A percentile compares a stretch with the other conserved stretches of the same genome.
Evolutionary conservation across 2,113 vertebrate genomes (phyloP).

Genomic region (Tachysurus fulvidraco): DNA sequence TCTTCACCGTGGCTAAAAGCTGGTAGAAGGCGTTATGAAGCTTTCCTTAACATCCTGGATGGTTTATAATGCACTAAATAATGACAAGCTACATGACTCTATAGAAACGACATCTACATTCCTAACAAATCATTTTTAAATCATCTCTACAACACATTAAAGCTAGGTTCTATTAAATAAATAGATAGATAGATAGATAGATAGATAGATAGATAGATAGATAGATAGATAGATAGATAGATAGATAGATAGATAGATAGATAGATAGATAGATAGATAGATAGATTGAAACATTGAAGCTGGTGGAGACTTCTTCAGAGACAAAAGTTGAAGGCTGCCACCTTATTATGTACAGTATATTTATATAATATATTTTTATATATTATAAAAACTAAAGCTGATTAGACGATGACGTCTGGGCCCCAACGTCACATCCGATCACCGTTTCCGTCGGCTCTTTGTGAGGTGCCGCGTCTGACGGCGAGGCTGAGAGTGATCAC

Average conservation of each 20-base stretch:
- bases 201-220: no score
- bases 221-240: no score
- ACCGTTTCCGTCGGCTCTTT: slow-evolving; percentile 53
- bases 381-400: slow-evolving; percentile 56
- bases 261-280: no score
- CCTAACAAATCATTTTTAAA: background rate
- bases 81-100: background rate
- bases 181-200: no score
- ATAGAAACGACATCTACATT: background rate
- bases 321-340: slow-evolving; percentile 48
- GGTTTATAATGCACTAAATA: background rate
- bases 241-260: no score
- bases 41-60: background rate
- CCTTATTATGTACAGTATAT: background rate
- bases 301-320: slow-evolving; percentile 2
- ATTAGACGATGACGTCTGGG: slow-evolving; percentile 58
- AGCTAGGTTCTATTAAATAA: no score
- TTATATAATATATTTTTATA: no score
- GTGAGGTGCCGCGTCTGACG: slow-evolving; percentile 31
- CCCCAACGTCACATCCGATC: slow-evolving; percentile 60
- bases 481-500: slow-evolving; percentile 6
- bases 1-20: background rate
- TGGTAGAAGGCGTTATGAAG: background rate
- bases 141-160: no score
- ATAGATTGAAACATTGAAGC: background rate